These are phyloP conservation scores for Trichosurus vulpecula DNA, from an alignment of 2,797 vertebrate species.

Conservation along the genomic window DNA sequence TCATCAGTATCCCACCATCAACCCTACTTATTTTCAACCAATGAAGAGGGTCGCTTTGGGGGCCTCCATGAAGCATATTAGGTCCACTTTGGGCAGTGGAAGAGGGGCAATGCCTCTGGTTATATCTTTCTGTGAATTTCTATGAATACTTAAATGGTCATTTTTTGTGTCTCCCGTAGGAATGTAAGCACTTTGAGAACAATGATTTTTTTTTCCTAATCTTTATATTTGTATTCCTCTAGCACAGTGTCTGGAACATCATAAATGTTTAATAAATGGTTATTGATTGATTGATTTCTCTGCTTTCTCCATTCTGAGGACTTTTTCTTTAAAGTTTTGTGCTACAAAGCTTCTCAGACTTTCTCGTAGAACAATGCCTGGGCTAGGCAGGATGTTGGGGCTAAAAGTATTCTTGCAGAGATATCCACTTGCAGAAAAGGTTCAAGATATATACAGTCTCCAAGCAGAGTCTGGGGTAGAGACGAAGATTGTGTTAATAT, in stretches of 20 bases:
- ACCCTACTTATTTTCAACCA: neutral
- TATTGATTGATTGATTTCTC: neutral
- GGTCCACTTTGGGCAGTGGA: neutral
- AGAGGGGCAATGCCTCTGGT: neutral
- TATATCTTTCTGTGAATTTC: neutral
- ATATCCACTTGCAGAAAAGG: neutral
- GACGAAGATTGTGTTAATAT: neutral
- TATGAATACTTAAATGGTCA: neutral
- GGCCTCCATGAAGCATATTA: neutral
- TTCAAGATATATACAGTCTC: neutral
- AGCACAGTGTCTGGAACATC: neutral
- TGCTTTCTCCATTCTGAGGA: neutral
- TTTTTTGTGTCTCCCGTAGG: neutral
- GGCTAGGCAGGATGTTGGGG: neutral
- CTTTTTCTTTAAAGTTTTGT: neutral
- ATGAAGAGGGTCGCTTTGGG: neutral
- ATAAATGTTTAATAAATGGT: neutral
- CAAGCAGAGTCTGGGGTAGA: neutral
- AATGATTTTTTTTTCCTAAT: neutral
- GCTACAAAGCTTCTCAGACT: neutral
- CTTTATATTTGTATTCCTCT: neutral
- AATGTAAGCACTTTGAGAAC: neutral
- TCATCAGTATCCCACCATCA: neutral
- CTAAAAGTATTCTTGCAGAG: neutral
- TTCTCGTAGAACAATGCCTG: neutral